These are phyloP conservation scores for Xenopus tropicalis DNA, from an alignment of 2,113 vertebrate genomes.

Conservation along the genomic window DNA sequence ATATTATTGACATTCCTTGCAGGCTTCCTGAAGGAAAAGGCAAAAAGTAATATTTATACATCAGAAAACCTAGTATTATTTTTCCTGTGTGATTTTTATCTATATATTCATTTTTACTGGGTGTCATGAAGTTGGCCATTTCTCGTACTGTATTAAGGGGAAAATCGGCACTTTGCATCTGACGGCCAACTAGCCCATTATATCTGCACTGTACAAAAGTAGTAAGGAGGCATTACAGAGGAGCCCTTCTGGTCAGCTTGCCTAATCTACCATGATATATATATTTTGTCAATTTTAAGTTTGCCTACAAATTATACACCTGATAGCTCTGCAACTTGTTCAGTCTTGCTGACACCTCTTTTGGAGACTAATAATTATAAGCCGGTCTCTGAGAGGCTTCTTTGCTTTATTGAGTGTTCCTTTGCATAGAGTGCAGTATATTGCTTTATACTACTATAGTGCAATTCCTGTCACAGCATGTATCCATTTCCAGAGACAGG, in stretches of 20 bases:
- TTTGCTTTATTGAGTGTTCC: no score
- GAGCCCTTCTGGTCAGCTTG: background rate
- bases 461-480: no score
- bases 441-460: no score
- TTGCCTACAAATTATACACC: background rate
- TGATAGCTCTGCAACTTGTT: no score
- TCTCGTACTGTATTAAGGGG: background rate
- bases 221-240: background rate
- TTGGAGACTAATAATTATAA: no score
- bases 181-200: background rate
- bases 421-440: no score
- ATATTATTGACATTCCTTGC: slow-evolving; percentile 53
- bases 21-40: slow-evolving; percentile 46
- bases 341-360: no score
- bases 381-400: no score
- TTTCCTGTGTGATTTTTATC: background rate
- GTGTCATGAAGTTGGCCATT: background rate
- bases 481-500: no score
- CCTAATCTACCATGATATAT: background rate
- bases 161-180: background rate
- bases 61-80: slow-evolving; percentile 44
- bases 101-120: no score
- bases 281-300: background rate
- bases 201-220: background rate
- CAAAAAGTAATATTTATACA: slow-evolving; percentile 47